A percentile compares a stretch with the other conserved stretches of the same genome.
phyloP scores from a whole-genome alignment of 1,140 invertebrate genomes.

The Aphaenogaster rudis region DNA sequence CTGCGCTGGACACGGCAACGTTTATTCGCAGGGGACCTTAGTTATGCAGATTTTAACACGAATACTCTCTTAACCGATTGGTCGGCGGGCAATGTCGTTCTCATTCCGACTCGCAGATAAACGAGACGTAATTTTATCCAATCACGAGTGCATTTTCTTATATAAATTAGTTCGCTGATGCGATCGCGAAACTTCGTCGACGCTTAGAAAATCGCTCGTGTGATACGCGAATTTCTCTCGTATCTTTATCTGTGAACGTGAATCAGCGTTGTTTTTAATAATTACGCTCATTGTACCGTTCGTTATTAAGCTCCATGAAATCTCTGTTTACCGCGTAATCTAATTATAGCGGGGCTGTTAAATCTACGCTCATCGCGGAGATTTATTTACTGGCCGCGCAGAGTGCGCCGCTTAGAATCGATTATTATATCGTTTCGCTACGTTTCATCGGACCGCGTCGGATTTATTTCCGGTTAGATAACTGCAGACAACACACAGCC shows the following conservation, averaged over 20 bases:
- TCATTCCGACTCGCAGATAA: slow-evolving; percentile 28
- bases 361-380: slow-evolving; percentile 8
- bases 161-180: slow-evolving; percentile 23
- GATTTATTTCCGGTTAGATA: slow-evolving; percentile 50
- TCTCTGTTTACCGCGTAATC: slow-evolving; percentile 24
- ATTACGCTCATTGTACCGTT: neutral
- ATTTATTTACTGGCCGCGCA: slow-evolving; percentile 40
- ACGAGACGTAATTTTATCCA: slow-evolving; percentile 31
- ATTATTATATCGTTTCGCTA: slow-evolving; percentile 46
- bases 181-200: slow-evolving; percentile 1
- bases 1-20: slow-evolving; percentile 37
- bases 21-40: slow-evolving; percentile 64
- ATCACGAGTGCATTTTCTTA: slow-evolving; percentile 6
- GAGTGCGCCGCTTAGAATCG: slow-evolving; percentile 27
- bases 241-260: neutral
- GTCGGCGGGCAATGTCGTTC: slow-evolving; percentile 45
- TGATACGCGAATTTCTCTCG: neutral
- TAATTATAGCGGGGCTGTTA: slow-evolving; percentile 19
- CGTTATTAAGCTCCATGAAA: neutral
- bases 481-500: neutral
- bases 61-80: slow-evolving; percentile 77
- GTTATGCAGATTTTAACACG: slow-evolving; percentile 77
- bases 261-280: neutral
- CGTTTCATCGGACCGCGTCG: slow-evolving; percentile 19
- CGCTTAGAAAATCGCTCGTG: neutral